A percentile compares a stretch with the other conserved stretches of the same genome.
Evolutionary conservation across 2,888 invertebrate species (phyloP).

Genomic region (Xestia c-nigrum): DNA sequence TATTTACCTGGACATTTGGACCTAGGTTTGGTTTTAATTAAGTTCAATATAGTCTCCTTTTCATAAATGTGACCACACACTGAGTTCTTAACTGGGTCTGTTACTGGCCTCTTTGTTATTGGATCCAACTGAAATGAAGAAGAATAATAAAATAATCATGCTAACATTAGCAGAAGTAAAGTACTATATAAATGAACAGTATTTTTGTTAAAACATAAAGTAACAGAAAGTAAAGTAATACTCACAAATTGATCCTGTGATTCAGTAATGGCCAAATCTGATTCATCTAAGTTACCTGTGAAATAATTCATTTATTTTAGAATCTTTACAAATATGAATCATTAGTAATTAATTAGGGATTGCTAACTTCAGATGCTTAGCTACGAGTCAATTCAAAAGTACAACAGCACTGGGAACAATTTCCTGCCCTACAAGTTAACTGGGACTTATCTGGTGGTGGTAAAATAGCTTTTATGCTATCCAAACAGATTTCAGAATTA

Average conservation of each 20-base stretch:
- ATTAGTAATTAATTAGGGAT: too few relatives aligned
- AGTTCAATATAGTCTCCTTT: constrained; percentile 81
- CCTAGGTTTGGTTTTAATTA: constrained; percentile 79
- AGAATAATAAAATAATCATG: neutral
- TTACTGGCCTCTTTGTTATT: constrained; percentile 86
- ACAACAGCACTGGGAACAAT: neutral
- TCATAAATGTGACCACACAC: constrained; percentile 89
- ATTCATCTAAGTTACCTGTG: constrained; percentile 81
- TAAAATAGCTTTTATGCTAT: neutral
- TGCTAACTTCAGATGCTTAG: neutral
- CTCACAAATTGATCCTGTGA: constrained; percentile 82
- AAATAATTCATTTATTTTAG: constrained; percentile 38
- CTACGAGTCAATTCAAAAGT: neutral
- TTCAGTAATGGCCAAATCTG: constrained; percentile 83
- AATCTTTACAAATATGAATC: neutral
- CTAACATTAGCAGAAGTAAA: neutral
- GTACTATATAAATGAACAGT: neutral
- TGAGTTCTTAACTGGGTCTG: constrained; percentile 87
- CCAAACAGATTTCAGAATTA: neutral
- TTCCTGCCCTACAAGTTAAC: neutral
- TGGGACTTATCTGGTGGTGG: neutral
- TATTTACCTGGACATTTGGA: constrained; percentile 84
- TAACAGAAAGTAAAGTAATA: constrained; percentile 37
- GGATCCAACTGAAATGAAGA: constrained; percentile 85
- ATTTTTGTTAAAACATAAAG: neutral